Evolutionary conservation across 2,113 vertebrate genomes (phyloP).

Genomic region (Perca flavescens): DNA sequence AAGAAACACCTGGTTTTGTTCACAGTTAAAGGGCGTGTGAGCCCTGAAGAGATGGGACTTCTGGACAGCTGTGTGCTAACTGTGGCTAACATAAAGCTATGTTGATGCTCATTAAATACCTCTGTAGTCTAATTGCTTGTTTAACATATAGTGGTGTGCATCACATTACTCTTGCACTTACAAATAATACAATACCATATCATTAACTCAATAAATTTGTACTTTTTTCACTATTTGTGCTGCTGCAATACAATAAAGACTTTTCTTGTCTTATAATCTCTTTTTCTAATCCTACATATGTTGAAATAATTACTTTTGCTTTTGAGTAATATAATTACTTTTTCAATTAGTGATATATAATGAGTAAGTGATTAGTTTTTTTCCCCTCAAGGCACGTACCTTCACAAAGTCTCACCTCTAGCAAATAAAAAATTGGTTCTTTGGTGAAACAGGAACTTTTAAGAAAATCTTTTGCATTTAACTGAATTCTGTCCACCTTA

Average conservation of each 20-base stretch:
- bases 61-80: background rate
- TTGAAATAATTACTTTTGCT: background rate
- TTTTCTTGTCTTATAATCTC: background rate
- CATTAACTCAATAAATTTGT: background rate
- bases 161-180: background rate
- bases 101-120: background rate
- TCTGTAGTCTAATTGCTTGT: no score
- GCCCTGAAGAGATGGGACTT: background rate
- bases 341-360: background rate
- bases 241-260: background rate
- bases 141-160: background rate
- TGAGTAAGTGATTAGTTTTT: background rate
- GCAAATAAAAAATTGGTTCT: background rate
- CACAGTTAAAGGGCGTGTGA: background rate
- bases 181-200: background rate
- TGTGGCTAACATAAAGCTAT: background rate
- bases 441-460: background rate
- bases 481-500: constrained; percentile 26
- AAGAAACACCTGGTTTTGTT: background rate
- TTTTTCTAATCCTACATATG: background rate
- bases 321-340: constrained; percentile 1
- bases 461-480: constrained; percentile 27
- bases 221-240: no score
- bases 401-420: background rate
- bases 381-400: background rate